These are phyloP conservation scores for Cherax quadricarinatus DNA, from an alignment of 1,140 invertebrate species.

Conservation along the genomic window DNA sequence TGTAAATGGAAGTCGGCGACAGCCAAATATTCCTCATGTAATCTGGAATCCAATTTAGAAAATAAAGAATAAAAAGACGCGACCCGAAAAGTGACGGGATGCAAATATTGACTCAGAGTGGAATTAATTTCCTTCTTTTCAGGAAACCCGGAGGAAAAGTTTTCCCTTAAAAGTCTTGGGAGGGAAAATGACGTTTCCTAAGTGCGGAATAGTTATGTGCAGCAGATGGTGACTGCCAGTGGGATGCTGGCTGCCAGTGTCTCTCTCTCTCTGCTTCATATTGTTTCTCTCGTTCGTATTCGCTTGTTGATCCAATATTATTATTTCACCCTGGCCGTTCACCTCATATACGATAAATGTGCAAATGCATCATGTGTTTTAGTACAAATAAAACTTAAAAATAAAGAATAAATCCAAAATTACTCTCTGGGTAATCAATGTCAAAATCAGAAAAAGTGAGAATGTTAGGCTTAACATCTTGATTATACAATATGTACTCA, in stretches of 20 bases:
- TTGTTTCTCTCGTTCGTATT: neutral
- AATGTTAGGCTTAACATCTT: too few relatives aligned
- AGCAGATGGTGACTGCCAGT: conserved; percentile 46
- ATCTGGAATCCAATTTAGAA: conserved; percentile 72
- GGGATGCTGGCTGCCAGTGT: neutral
- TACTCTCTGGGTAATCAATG: too few relatives aligned
- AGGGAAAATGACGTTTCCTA: conserved; percentile 69
- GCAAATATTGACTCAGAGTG: conserved; percentile 73
- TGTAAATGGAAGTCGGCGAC: conserved; percentile 64
- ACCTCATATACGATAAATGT: too few relatives aligned
- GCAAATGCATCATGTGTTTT: too few relatives aligned
- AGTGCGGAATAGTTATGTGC: conserved; percentile 67
- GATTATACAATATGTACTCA: too few relatives aligned
- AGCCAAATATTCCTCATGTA: conserved; percentile 70
- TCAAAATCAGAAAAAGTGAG: too few relatives aligned
- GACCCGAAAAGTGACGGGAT: conserved; percentile 58
- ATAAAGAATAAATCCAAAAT: too few relatives aligned
- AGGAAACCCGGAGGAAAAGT: conserved; percentile 59
- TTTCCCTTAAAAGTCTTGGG: conserved; percentile 32
- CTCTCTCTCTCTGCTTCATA: neutral
- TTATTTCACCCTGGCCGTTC: neutral
- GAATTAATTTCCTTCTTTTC: conserved; percentile 73
- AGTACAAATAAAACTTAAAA: too few relatives aligned
- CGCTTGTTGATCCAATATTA: neutral
- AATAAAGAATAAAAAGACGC: conserved; percentile 59